These are phyloP conservation scores for Passer montanus DNA, from an alignment of 2,113 vertebrate genomes.

Conservation along the genomic window DNA sequence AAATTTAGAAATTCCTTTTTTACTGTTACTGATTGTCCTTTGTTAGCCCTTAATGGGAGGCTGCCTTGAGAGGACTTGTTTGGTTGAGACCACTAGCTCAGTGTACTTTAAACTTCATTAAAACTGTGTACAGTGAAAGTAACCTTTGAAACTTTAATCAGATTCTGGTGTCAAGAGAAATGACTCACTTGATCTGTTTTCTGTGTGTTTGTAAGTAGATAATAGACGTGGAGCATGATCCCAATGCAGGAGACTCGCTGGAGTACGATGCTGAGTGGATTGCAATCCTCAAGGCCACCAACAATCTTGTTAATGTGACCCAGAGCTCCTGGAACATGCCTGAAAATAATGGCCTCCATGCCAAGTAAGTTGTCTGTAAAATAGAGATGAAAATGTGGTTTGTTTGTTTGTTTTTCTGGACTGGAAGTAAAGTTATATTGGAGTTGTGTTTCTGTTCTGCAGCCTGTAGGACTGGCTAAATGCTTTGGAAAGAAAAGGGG, in stretches of 20 bases:
- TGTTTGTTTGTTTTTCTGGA: not conserved
- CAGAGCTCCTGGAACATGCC: conserved; percentile 86
- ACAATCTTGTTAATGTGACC: conserved; percentile 82
- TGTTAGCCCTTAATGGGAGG: not conserved
- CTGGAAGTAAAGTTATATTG: not conserved
- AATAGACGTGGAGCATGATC: conserved; percentile 88
- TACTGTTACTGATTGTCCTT: not conserved
- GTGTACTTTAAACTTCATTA: not conserved
- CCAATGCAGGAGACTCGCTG: conserved; percentile 80
- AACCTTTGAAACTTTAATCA: not conserved
- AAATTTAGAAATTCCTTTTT: not conserved
- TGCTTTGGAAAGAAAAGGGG: not conserved
- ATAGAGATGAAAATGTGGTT: not conserved
- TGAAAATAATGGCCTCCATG: conserved; percentile 88
- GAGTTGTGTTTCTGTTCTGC: not conserved
- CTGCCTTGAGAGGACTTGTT: not conserved
- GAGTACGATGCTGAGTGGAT: conserved; percentile 97
- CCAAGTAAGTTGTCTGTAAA: conserved; percentile 71
- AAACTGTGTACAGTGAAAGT: not conserved
- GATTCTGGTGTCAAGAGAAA: not conserved
- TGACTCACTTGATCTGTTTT: not conserved
- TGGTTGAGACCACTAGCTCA: not conserved
- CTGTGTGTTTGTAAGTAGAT: conserved; percentile 61
- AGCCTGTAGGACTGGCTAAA: not conserved
- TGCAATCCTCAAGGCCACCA: conserved; percentile 88